Conservation (phyloP, 2,797 vertebrate genomes). For the Enteromius unitaeniatus region DNA sequence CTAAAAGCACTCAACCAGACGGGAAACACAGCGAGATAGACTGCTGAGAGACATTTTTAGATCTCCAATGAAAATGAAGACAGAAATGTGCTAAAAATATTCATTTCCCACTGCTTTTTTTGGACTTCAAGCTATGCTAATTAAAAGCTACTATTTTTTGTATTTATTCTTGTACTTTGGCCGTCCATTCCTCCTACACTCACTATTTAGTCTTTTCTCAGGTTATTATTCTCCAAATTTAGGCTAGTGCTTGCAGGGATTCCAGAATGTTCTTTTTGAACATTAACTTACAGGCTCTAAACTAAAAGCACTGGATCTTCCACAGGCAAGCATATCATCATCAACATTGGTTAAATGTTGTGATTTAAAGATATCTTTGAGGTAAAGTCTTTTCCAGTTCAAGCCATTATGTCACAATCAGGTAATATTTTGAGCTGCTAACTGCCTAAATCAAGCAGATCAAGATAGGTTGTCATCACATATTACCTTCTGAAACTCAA, state of each 20-base stretch:
- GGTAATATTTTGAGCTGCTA: background rate
- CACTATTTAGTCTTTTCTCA: conserved; percentile 45
- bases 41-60: conserved; percentile 26
- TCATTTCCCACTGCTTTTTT: background rate
- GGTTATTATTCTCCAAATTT: conserved; percentile 49
- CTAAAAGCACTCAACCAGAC: conserved; percentile 10
- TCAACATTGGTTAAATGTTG: conserved; percentile 7
- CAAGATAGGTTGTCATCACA: background rate
- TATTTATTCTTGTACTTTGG: background rate
- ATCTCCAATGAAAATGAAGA: conserved; percentile 18
- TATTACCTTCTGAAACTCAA: background rate
- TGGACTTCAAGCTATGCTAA: conserved; percentile 1
- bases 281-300: conserved; percentile 60
- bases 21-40: conserved; percentile 16
- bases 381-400: background rate
- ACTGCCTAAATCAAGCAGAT: background rate
- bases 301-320: conserved; percentile 27
- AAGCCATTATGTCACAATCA: conserved; percentile 4
- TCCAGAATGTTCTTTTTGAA: conserved; percentile 53
- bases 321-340: conserved; percentile 12
- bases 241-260: conserved; percentile 61
- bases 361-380: background rate
- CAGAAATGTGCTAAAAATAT: conserved; percentile 3
- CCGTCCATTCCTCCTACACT: conserved; percentile 34
- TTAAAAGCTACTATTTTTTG: background rate